These are phyloP conservation scores for Choloepus didactylus DNA, from an alignment of 2,797 vertebrate species.

Conservation along the genomic window DNA sequence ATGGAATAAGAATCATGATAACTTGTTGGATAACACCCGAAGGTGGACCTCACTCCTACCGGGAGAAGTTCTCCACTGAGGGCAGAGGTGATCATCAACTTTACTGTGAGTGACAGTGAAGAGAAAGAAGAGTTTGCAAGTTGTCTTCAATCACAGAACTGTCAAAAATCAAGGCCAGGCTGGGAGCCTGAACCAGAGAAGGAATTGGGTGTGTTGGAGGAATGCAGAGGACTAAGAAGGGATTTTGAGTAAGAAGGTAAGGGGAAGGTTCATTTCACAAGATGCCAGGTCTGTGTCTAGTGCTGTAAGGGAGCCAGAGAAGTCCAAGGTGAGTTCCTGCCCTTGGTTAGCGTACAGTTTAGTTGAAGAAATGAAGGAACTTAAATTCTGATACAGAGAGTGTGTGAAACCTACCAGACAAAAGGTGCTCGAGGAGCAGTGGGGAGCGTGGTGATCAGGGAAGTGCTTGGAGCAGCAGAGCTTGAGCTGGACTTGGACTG, in stretches of 20 bases:
- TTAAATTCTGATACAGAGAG: not conserved
- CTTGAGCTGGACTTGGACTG: not conserved
- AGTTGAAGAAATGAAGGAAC: not conserved
- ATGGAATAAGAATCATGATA: constrained; percentile 62
- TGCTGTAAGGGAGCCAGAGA: not conserved
- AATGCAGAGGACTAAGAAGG: not conserved
- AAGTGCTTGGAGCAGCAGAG: too few relatives aligned
- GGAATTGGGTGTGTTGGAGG: too few relatives aligned
- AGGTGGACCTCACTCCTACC: not conserved
- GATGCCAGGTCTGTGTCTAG: not conserved
- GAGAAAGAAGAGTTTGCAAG: not conserved
- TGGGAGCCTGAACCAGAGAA: not conserved
- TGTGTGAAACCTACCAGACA: too few relatives aligned
- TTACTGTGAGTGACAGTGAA: rapidly evolving
- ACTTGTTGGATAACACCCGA: constrained; percentile 57
- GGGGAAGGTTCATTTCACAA: rapidly evolving
- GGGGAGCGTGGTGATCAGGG: not conserved
- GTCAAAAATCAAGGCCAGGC: not conserved
- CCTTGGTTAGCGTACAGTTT: not conserved
- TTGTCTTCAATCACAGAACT: not conserved
- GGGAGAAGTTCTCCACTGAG: not conserved
- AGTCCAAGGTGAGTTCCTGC: not conserved
- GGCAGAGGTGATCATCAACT: not conserved
- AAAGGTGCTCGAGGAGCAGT: not conserved
- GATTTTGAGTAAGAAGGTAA: not conserved